Conservation (phyloP, 2,113 vertebrate genomes). For the Pterocles burchelli region DNA sequence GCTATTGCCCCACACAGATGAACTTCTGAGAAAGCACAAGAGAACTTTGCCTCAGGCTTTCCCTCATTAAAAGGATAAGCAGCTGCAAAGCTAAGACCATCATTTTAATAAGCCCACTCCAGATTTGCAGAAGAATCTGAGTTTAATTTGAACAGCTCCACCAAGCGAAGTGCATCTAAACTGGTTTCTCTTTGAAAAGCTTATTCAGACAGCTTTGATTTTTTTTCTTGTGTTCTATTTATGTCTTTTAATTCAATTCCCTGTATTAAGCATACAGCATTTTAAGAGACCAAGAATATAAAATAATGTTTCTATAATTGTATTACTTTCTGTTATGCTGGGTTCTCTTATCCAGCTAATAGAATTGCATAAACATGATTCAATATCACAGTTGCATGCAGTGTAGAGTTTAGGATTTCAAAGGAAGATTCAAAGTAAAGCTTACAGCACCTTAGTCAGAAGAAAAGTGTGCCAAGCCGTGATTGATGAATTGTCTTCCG, state of each 20-base stretch:
- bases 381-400: not conserved
- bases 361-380: conserved; percentile 5
- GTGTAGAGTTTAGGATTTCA: conserved; percentile 2
- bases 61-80: not conserved
- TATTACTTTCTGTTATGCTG: conserved; percentile 29
- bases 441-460: not conserved
- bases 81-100: not conserved
- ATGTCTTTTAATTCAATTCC: conserved; percentile 59
- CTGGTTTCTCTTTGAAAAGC: not conserved
- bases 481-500: not conserved
- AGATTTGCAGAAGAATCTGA: not conserved
- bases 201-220: not conserved
- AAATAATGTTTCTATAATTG: conserved; percentile 36
- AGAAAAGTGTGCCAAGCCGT: not conserved
- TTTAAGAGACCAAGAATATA: not conserved
- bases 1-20: not conserved
- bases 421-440: not conserved
- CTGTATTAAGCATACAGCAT: conserved; percentile 13
- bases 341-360: conserved; percentile 5
- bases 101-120: not conserved
- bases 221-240: conserved; percentile 42
- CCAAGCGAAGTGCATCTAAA: not conserved
- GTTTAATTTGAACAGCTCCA: not conserved
- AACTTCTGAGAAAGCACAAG: not conserved
- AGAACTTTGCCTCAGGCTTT: not conserved